Evolutionary conservation across 37 sponge, comb jelly and placozoan species (phyloP).

Genomic region (Halichondria panicea): DNA sequence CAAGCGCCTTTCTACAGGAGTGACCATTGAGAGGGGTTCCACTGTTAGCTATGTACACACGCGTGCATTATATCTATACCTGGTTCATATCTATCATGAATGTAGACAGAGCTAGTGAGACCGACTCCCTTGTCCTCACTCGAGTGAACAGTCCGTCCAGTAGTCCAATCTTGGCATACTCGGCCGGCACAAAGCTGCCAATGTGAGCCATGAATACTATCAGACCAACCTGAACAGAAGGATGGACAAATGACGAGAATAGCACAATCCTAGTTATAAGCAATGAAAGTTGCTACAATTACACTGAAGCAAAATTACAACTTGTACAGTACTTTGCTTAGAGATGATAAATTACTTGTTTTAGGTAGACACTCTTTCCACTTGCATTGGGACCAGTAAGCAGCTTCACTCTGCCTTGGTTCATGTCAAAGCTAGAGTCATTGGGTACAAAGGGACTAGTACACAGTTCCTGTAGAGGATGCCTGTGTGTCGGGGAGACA

Average conservation of each 20-base stretch:
- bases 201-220: slow-evolving; percentile 97
- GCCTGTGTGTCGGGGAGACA: too few species aligned
- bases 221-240: slow-evolving; percentile 72
- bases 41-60: neutral
- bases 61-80: slow-evolving; percentile 28
- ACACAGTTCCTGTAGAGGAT: slow-evolving; percentile 96
- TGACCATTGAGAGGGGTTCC: neutral
- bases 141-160: slow-evolving; percentile 93
- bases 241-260: neutral
- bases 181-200: slow-evolving; percentile 96
- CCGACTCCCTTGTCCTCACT: slow-evolving; percentile 88
- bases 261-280: neutral
- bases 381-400: slow-evolving; percentile 98
- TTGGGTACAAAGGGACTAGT: slow-evolving; percentile 93
- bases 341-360: slow-evolving; percentile 63
- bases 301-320: too few species aligned
- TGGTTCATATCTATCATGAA: slow-evolving; percentile 97
- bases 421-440: slow-evolving; percentile 64
- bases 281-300: neutral
- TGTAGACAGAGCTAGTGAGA: slow-evolving; percentile 89
- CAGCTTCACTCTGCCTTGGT: slow-evolving; percentile 80
- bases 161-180: slow-evolving; percentile 81
- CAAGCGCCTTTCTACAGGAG: neutral
- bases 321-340: neutral
- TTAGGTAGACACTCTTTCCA: slow-evolving; percentile 99